Evolutionary conservation across 1,140 invertebrate species (phyloP), one percentile per base, ranked within the genome.

Genomic region (Notospermus geniculatus): DNA sequence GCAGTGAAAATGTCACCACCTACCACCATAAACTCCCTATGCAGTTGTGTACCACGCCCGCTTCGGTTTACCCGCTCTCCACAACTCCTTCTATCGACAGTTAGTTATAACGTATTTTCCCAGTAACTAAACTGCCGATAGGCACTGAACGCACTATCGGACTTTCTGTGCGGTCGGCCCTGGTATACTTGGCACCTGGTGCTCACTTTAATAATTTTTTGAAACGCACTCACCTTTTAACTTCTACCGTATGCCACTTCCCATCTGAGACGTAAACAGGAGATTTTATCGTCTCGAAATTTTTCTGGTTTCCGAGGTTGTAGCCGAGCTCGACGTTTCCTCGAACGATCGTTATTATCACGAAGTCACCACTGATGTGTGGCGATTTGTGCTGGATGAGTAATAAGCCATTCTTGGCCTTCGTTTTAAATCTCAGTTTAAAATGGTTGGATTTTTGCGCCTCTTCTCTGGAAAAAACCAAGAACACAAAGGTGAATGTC

Each of bases 401-500:
- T 19, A 91, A 65, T 29, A 91, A 79, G 7, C 89, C 89, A 69
- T 88, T 85, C 13, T 82, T 78, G 64, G 85, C 83, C 57, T 83
- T 84, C 23, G 89, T 90, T 58, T 85, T 84, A 74, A 91, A 87
- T 69, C 84, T 85, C 43, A 91, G 83, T 80, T 88, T 86, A 72
- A 90, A 89, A 70, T 86, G 84, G 76, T 90, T 89, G 59, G 83
- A 85, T 55, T 85, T 82, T 75, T 89, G 87, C 43, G 85, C 85
- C 53, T 63, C 57, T 79, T 86, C 64, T 64, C 83, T 84, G 72
- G 65, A 70, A 71, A 54, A 61, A 36, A 15, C 15, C 5, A 36
- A 36, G 15, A 36, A 36, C 15, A 36, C 15, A 15, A 7, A 4
- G 15, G 15, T 36, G 32, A 36, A 36, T 36, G 32, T 36, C 4